Conservation (phyloP, 2,888 invertebrate genomes). For the Cerceris ruficornis region DNA sequence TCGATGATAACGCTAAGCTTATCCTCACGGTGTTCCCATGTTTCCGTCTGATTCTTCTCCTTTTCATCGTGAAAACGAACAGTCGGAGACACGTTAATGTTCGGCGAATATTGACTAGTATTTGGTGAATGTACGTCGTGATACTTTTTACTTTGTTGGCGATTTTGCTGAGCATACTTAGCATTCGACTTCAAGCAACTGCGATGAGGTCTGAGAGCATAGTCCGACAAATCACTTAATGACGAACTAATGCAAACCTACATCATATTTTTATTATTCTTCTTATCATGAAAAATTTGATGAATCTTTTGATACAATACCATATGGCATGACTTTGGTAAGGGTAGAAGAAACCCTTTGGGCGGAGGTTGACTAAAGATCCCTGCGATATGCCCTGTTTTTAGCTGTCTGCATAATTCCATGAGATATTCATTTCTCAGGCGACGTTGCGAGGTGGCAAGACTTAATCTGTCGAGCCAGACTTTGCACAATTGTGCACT, state of each 20-base stretch:
- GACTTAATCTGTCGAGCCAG: constrained; percentile 75
- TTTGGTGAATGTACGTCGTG: constrained; percentile 10
- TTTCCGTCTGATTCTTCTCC: constrained; percentile 14
- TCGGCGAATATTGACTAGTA: constrained; percentile 14
- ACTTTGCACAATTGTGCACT: constrained; percentile 68
- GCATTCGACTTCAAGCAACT: constrained; percentile 38
- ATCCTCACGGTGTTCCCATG: constrained; percentile 56
- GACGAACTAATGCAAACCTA: constrained; percentile 68
- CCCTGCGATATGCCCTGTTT: constrained; percentile 64
- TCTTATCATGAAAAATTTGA: constrained; percentile 6
- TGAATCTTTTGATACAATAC: constrained; percentile 54
- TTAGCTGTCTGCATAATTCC: constrained; percentile 72
- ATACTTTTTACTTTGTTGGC: constrained; percentile 20
- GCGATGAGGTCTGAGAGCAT: constrained; percentile 39
- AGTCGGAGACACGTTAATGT: constrained; percentile 15
- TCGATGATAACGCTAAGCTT: constrained; percentile 53
- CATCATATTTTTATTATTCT: constrained; percentile 29
- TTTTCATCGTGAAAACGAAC: constrained; percentile 22
- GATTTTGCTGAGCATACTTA: constrained; percentile 25
- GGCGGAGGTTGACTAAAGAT: constrained; percentile 71
- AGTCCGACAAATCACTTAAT: constrained; percentile 65
- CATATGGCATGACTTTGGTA: constrained; percentile 59
- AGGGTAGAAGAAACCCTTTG: constrained; percentile 62
- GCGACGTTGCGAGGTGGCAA: constrained; percentile 65
- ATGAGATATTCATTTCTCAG: constrained; percentile 76